Evolutionary conservation across 2,888 invertebrate genomes (phyloP).

Genomic region (Deroplatys truncata): DNA sequence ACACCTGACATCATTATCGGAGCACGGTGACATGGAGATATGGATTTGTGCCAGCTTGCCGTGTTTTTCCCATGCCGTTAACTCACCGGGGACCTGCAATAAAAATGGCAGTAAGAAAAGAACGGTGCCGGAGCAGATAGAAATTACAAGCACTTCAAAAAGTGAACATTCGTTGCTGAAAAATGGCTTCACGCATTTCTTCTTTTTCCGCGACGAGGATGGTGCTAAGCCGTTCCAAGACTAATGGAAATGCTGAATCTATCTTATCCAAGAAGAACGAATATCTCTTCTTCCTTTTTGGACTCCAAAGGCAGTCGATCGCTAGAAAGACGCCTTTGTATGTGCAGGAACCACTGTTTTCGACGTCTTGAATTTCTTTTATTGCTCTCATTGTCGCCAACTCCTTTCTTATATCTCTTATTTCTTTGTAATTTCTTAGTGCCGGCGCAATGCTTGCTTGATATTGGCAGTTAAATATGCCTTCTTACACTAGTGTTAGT

Average conservation of each 20-base stretch:
- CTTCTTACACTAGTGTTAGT: too few relatives aligned
- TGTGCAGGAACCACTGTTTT: not conserved
- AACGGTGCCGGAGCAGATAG: not conserved
- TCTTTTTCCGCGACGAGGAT: not conserved
- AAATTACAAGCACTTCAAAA: not conserved
- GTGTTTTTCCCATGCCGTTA: not conserved
- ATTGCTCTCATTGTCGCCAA: not conserved
- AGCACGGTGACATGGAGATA: not conserved
- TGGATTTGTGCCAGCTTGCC: not conserved
- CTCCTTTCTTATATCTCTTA: not conserved
- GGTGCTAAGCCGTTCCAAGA: not conserved
- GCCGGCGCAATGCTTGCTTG: too few relatives aligned
- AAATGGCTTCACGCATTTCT: not conserved
- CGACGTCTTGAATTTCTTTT: not conserved
- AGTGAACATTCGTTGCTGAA: not conserved
- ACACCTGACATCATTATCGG: not conserved
- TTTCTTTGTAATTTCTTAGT: too few relatives aligned
- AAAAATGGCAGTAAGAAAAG: not conserved
- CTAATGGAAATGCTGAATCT: not conserved
- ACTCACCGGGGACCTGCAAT: not conserved
- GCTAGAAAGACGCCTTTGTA: not conserved
- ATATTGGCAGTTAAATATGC: too few relatives aligned
- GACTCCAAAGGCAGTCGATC: not conserved
- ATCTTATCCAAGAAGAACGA: not conserved
- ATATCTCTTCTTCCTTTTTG: not conserved